These are phyloP conservation scores for Aricia agestis DNA, from an alignment of 1,140 invertebrate species.

Conservation along the genomic window DNA sequence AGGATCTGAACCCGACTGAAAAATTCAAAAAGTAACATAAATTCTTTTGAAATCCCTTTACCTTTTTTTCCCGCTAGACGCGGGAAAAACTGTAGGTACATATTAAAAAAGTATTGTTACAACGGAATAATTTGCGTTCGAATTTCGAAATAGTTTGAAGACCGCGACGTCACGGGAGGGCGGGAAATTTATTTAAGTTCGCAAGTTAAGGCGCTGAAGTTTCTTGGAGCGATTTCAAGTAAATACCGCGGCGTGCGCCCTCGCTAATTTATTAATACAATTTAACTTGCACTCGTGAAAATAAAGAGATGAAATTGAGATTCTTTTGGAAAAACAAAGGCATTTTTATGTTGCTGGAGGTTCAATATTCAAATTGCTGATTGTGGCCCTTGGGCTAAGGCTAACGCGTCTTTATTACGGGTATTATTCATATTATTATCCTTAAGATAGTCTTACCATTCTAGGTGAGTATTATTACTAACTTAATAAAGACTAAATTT, in stretches of 20 bases:
- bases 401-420: no score
- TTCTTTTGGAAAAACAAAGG: background rate
- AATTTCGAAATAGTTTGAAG: conserved; percentile 29
- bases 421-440: no score
- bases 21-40: no score
- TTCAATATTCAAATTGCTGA: background rate
- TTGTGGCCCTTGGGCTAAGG: no score
- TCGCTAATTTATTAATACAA: conserved; percentile 14
- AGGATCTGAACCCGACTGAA: no score
- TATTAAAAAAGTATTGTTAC: background rate
- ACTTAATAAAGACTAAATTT: no score
- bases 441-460: no score
- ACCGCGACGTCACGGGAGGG: conserved; percentile 23
- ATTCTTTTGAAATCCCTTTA: no score
- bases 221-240: conserved; percentile 36
- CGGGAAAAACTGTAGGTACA: no score
- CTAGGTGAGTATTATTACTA: no score
- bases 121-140: background rate
- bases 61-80: no score
- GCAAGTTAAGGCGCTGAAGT: conserved; percentile 33
- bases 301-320: background rate
- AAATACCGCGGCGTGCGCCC: conserved; percentile 25
- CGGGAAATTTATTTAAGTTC: conserved; percentile 35
- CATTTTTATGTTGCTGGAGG: background rate
- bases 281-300: background rate